Base-by-base conservation (phyloP, 30 jellyfish, hydroid and myxozoan genomes). In the Aurelia coerulea region DNA sequence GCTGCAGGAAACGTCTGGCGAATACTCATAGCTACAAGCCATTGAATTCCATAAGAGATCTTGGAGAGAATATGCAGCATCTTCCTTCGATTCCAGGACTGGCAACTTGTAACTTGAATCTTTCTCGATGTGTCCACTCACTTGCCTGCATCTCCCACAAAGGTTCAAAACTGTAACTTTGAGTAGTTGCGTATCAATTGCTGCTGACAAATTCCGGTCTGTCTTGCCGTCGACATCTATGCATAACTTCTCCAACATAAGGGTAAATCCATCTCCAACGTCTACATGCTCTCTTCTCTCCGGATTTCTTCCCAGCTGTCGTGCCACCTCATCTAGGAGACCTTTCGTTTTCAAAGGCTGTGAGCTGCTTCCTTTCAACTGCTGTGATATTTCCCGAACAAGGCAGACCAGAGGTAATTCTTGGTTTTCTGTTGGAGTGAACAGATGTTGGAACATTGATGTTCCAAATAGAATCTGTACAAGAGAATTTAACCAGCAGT, bases 401-500 rank as follows among this genome's bases (percentile, higher is more conserved):
- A 6, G 29, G 29, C 29, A 23, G 29, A 23, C 29, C 29, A 23
- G 29, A 23, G 29, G 29, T 33, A n/a, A 16, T 0, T 39, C 23
- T 11, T 39, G 31, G 31, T n/a, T 10, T 9, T 39, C 29, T 39
- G 66, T 23, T 23, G 29, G 29, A 23, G 29, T 23, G 29, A 23
- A 23, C 29, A 23, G 29, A 23, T 23, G 29, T 23, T 23, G 29
- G 29, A 23, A 23, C 29, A 69, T 19, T 10, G 85, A 52, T 8
- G 85, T 50, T 13, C 73, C 73, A 17, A 34, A 41, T 10, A 74
- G n/a, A 41, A 74, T 13, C 54, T 74, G 85, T 50, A 74, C 9
- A 12, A 74, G 50, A 39, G 74, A 16, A 34, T 74, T 74, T 33
- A 74, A 17, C 73, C 85, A 74, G 73, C 85, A 74, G 32, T 74